phyloP scores from a whole-genome alignment of 2,888 invertebrate species.

The Biston betularia region DNA sequence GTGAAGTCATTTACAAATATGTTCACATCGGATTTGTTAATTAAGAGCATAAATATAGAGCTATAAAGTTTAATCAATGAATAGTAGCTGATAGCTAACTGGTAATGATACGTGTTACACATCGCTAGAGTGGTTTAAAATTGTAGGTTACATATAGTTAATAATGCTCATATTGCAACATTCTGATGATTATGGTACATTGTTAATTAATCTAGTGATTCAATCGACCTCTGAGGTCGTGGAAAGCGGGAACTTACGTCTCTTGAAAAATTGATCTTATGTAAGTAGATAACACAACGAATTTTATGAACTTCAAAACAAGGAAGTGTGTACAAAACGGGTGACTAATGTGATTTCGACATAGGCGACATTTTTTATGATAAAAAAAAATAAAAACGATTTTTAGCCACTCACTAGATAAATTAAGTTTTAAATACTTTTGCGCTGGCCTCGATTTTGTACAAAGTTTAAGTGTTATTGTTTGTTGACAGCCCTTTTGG shows the following conservation, averaged over 20 bases:
- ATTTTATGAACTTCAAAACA: too few species aligned
- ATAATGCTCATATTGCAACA: slow-evolving; percentile 6
- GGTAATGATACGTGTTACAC: slow-evolving; percentile 13
- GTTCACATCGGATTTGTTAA: too few species aligned
- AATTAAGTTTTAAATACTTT: neutral
- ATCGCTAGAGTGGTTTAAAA: slow-evolving; percentile 23
- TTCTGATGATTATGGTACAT: slow-evolving; percentile 31
- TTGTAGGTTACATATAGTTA: slow-evolving; percentile 19
- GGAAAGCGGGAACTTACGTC: slow-evolving; percentile 62
- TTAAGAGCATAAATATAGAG: neutral
- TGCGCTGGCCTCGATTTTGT: neutral
- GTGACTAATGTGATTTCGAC: too few species aligned
- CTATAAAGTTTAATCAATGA: slow-evolving; percentile 17
- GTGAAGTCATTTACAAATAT: too few species aligned
- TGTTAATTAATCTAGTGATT: slow-evolving; percentile 45
- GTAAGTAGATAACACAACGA: slow-evolving; percentile 44
- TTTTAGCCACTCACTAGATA: too few species aligned
- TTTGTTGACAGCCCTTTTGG: too few species aligned
- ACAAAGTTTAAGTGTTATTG: too few species aligned
- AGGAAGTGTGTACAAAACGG: too few species aligned
- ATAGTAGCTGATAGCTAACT: slow-evolving; percentile 8
- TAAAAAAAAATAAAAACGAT: too few species aligned
- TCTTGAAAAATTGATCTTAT: slow-evolving; percentile 54
- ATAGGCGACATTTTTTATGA: too few species aligned
- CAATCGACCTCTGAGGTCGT: slow-evolving; percentile 57